Conservation (phyloP, 2,797 vertebrate genomes). For the Arrhamphus sclerolepis region DNA sequence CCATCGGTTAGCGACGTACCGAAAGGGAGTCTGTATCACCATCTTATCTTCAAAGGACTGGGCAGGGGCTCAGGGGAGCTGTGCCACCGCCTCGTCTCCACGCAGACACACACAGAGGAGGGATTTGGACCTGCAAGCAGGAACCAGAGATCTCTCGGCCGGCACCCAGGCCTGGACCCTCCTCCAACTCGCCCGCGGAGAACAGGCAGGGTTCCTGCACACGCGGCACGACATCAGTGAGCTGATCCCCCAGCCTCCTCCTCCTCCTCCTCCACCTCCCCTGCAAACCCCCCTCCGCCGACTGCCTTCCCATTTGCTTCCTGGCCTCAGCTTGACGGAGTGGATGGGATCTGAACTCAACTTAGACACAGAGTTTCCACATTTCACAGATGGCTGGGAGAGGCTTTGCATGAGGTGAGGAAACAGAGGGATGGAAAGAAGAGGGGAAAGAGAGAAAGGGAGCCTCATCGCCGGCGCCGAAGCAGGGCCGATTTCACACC, state of each 20-base stretch:
- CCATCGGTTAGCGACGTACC: conserved; percentile 77
- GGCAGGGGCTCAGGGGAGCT: conserved; percentile 80
- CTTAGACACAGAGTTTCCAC: conserved; percentile 86
- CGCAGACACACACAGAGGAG: conserved; percentile 74
- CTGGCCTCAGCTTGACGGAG: conserved; percentile 77
- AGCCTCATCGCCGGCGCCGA: conserved; percentile 56
- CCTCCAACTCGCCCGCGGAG: conserved; percentile 81
- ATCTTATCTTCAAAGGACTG: conserved; percentile 86
- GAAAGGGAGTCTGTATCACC: conserved; percentile 83
- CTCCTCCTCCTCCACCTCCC: conserved; percentile 26
- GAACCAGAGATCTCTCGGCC: conserved; percentile 80
- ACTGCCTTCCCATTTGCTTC: conserved; percentile 77
- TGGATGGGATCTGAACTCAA: conserved; percentile 84
- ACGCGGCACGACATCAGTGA: conserved; percentile 80
- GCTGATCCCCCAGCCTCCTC: conserved; percentile 61
- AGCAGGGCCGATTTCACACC: conserved; percentile 84
- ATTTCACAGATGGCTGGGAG: conserved; percentile 87
- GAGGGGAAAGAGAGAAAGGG: conserved; percentile 50
- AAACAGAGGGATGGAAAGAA: conserved; percentile 67
- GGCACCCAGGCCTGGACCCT: conserved; percentile 78
- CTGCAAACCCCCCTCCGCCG: conserved; percentile 50
- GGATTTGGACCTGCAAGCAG: conserved; percentile 82
- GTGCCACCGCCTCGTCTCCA: conserved; percentile 78
- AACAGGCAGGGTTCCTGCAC: conserved; percentile 82
- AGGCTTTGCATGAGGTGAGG: conserved; percentile 82